Conservation (phyloP, 2,888 invertebrate genomes). For the Dorcus hopei region DNA sequence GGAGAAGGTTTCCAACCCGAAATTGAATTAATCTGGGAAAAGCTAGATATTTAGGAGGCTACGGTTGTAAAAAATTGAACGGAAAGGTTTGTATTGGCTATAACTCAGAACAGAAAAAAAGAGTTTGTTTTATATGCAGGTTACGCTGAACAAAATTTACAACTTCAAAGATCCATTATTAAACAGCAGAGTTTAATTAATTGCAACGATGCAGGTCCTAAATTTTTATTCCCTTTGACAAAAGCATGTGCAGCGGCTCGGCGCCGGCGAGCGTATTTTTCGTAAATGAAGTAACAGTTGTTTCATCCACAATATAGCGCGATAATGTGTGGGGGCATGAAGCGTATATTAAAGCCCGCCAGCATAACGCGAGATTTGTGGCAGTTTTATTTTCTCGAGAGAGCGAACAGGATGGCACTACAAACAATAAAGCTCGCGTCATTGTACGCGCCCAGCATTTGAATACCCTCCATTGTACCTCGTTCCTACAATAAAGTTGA, state of each 20-base stretch:
- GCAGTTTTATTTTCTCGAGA: slow-evolving; percentile 40
- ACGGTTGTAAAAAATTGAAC: too few species aligned
- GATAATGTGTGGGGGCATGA: slow-evolving; percentile 28
- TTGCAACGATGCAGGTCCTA: too few species aligned
- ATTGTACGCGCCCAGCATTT: slow-evolving; percentile 36
- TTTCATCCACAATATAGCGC: slow-evolving; percentile 26
- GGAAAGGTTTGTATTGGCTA: too few species aligned
- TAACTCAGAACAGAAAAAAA: too few species aligned
- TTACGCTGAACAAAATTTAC: too few species aligned
- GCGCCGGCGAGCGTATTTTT: slow-evolving; percentile 20
- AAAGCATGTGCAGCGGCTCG: not conserved
- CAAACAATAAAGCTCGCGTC: slow-evolving; percentile 39
- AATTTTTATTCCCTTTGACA: too few species aligned
- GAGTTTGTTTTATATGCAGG: too few species aligned
- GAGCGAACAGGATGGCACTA: slow-evolving; percentile 36
- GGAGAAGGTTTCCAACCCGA: too few species aligned
- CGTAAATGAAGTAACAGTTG: slow-evolving; percentile 34
- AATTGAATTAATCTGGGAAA: too few species aligned
- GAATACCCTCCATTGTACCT: slow-evolving; percentile 32
- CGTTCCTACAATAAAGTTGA: slow-evolving; percentile 19
- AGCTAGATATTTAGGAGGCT: too few species aligned
- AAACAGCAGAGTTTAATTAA: too few species aligned
- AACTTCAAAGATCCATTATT: too few species aligned
- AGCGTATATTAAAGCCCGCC: slow-evolving; percentile 29
- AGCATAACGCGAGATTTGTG: slow-evolving; percentile 36